Base-by-base conservation (phyloP, 1,140 invertebrate species). In the Luehdorfia chinensis region DNA sequence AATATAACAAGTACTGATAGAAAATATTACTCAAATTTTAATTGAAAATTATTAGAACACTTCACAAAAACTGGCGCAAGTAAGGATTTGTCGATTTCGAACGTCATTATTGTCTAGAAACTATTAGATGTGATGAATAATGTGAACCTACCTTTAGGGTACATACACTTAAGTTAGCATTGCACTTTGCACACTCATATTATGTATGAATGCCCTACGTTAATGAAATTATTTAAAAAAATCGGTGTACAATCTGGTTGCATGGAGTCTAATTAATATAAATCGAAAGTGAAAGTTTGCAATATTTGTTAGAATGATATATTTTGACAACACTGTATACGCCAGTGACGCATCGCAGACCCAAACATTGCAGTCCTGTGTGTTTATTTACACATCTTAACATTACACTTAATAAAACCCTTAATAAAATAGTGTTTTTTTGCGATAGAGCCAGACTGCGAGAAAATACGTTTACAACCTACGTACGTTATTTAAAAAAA, bases 361-460 rank as follows among this genome's bases (percentile, higher is more conserved):
- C 60, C 65, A 57, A 59, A 71, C 54, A 60, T 54, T 62, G 64
- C 65, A 66, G 47, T 71, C 57, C 72, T 72, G 80, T 80, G 77
- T 80, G 81, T 66, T 64, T 67, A 73, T 79, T 74, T 81, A 81
- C 77, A 84, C 69, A 66, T 65, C 62, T 73, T 84, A 75, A 74
- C 59, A 70, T 48, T 78, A 78, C 74, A 66, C 70, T 73, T 78
- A 81, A 57, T 56, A 37, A 75, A 59, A 50, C 61, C 68, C 69
- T 66, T 50, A 49, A 50, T 51, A 66, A 27, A 27, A 76, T 77
- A 80, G 66, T 57, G 21, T 58, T 55, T 50, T 59, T 66, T 66
- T 63, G 73, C 67, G 63, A 72, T 75, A 75, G 69, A 69, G 66
- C 47, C 59, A 61, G 64, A 75, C 70, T 71, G 64, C 67, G 65